Evolutionary conservation across 2,888 invertebrate species (phyloP), one percentile per base, ranked within the genome.

Genomic region (Elegia similella): DNA sequence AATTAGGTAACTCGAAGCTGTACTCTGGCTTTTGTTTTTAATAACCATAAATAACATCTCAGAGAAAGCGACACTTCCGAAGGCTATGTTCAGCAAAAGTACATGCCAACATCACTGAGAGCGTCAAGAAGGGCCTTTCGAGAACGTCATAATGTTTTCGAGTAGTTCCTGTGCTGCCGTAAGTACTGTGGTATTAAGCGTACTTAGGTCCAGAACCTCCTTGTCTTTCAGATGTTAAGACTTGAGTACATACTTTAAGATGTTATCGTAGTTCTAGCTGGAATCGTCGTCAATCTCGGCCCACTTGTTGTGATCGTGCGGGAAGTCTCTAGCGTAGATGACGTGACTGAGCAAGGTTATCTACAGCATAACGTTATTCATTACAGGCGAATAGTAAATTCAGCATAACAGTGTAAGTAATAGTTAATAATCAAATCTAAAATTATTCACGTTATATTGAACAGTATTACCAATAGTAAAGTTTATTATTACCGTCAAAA

Each of bases 21-120:
- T 70, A n/a, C 69, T 69, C 52, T 78, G 73, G 7, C 74, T 64
- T 1, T 61, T 47, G 13, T 63, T 67, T n/a, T 70, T 62, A 1
- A 65, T 69, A 6, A 74, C 65, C 2, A 66, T 69, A 3, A 64
- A 62, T n/a, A 72, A 42, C 8, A 70, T 70, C 7, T 66, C 61
- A 0, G 65, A 61, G 46, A 72, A 73, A 0, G 72, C 72, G 5
- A 68, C 3, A 50, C 68, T 61, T 2, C 68, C 69, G 47, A 70
- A 73, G 1, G 69, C 42, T 42, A n/a, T 55, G 50, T 79, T 75
- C 15, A 67, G 44, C 0, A 60, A 55, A n/a, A 66, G 55, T 6
- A 57, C 30, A 16, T 62, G 60, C 72, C 70, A 1, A 67, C 42
- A 52, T 75, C 72, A 15, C 53, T 44, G 15, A 74, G 68, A 1